Percentiles rank a stretch among this genome's conserved stretches.
Evolutionary conservation across 2,797 vertebrate genomes (phyloP).

Genomic region (Pteronotus mesoamericanus): DNA sequence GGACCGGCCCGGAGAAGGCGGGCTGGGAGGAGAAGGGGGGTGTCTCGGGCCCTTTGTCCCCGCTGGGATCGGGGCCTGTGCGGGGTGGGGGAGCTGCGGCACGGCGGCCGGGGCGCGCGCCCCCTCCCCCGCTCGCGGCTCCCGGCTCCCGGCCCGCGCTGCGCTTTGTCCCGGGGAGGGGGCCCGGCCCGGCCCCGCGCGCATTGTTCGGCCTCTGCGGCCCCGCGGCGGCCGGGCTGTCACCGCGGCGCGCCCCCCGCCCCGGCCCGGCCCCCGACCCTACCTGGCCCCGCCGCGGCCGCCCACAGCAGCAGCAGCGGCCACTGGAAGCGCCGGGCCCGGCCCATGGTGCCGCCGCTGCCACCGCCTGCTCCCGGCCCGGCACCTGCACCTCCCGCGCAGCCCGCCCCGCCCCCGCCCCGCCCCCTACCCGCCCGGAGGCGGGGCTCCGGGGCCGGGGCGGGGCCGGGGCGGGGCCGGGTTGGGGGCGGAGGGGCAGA

Average conservation of each 20-base stretch:
- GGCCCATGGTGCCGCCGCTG: conserved; percentile 64
- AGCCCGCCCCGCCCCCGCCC: conserved; percentile 54
- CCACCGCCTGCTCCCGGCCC: conserved; percentile 67
- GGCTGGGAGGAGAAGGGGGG: background rate
- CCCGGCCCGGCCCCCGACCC: conserved; percentile 31
- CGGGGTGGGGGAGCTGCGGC: conserved; percentile 66
- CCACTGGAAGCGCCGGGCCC: conserved; percentile 74
- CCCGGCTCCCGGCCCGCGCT: conserved; percentile 32
- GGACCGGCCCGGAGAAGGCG: conserved; percentile 28
- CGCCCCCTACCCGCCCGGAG: conserved; percentile 47
- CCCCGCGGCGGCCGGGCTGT: conserved; percentile 35
- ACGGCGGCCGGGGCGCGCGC: conserved; percentile 50
- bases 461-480: background rate
- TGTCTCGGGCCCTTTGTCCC: conserved; percentile 63
- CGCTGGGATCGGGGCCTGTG: conserved; percentile 47
- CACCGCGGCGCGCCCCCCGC: conserved; percentile 49
- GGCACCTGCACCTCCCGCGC: conserved; percentile 66
- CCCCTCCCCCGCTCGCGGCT: conserved; percentile 48
- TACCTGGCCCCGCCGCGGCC: conserved; percentile 74
- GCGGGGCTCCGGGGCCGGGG: conserved; percentile 22
- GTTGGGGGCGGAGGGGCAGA: background rate
- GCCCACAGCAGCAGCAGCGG: conserved; percentile 76
- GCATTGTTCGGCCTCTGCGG: conserved; percentile 70
- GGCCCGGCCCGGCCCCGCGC: conserved; percentile 45
- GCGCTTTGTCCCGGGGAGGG: conserved; percentile 62